Evolutionary conservation across 1,140 invertebrate species (phyloP).

Genomic region (Drosophila varians): DNA sequence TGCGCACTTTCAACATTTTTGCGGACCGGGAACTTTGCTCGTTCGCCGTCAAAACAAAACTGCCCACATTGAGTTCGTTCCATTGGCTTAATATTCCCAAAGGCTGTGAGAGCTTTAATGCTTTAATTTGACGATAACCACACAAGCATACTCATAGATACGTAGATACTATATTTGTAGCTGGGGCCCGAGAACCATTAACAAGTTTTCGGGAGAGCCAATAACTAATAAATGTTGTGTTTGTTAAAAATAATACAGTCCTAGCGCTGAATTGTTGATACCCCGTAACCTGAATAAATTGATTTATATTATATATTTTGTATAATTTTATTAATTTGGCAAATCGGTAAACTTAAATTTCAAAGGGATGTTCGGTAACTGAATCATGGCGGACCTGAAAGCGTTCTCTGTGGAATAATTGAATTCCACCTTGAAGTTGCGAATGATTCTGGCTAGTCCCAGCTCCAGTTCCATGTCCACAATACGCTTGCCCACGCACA

Average conservation of each 20-base stretch:
- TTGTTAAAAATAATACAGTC: not conserved
- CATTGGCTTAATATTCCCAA: slow-evolving; percentile 9
- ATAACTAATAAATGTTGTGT: not conserved
- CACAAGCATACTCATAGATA: not conserved
- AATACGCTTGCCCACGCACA: slow-evolving; percentile 87
- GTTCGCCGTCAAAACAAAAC: slow-evolving; percentile 21
- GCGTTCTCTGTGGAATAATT: slow-evolving; percentile 65
- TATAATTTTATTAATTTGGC: slow-evolving; percentile 12
- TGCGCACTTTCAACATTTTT: slow-evolving; percentile 57
- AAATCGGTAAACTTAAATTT: slow-evolving; percentile 77
- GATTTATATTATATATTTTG: not conserved
- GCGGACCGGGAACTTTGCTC: slow-evolving; percentile 12
- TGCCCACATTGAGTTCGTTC: slow-evolving; percentile 1
- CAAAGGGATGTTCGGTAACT: slow-evolving; percentile 73
- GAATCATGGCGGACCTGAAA: slow-evolving; percentile 53
- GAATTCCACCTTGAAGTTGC: slow-evolving; percentile 85
- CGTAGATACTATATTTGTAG: slow-evolving; percentile 3
- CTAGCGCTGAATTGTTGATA: not conserved
- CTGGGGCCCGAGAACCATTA: not conserved
- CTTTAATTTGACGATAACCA: slow-evolving; percentile 14
- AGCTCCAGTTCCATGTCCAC: slow-evolving; percentile 89
- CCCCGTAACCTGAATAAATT: not conserved
- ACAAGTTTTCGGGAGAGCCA: slow-evolving; percentile 17
- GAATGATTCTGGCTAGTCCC: slow-evolving; percentile 86
- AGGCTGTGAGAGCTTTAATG: slow-evolving; percentile 15